A percentile compares a stretch with the other conserved stretches of the same genome.
phyloP scores from a whole-genome alignment of 2,113 vertebrate genomes.

The Apistogramma diplotaenia region DNA sequence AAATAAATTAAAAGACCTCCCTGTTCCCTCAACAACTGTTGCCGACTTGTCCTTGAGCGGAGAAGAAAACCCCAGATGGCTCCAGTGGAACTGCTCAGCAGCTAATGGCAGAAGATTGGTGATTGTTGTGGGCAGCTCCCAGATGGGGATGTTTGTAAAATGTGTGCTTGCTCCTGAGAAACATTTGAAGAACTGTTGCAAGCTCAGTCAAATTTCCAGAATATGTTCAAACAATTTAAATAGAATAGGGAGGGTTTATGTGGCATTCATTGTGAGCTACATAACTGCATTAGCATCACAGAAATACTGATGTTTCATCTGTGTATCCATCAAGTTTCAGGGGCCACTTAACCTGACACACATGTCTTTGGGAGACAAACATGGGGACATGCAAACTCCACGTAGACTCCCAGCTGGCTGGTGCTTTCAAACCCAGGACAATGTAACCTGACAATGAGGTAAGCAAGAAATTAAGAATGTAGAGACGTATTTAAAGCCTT shows the following conservation, averaged over 20 bases:
- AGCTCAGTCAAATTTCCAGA: not conserved
- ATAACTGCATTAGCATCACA: not conserved
- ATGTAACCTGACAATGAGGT: no score
- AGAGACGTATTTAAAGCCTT: no score
- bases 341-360: no score
- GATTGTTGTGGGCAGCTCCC: conserved; percentile 19
- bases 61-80: conserved; percentile 17
- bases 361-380: no score
- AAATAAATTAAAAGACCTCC: conserved; percentile 32
- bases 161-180: not conserved
- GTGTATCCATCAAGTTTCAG: no score
- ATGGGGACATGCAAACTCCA: no score
- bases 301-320: not conserved
- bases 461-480: no score
- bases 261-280: not conserved
- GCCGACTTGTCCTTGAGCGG: conserved; percentile 25
- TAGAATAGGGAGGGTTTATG: not conserved
- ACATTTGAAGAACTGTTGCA: not conserved
- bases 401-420: no score
- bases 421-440: no score
- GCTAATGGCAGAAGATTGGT: conserved; percentile 22
- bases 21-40: conserved; percentile 18
- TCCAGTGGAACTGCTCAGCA: conserved; percentile 15
- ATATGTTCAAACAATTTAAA: not conserved
- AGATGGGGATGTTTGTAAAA: not conserved